These are phyloP conservation scores for Agrochola litura DNA, from an alignment of 2,888 invertebrate species.

Conservation along the genomic window DNA sequence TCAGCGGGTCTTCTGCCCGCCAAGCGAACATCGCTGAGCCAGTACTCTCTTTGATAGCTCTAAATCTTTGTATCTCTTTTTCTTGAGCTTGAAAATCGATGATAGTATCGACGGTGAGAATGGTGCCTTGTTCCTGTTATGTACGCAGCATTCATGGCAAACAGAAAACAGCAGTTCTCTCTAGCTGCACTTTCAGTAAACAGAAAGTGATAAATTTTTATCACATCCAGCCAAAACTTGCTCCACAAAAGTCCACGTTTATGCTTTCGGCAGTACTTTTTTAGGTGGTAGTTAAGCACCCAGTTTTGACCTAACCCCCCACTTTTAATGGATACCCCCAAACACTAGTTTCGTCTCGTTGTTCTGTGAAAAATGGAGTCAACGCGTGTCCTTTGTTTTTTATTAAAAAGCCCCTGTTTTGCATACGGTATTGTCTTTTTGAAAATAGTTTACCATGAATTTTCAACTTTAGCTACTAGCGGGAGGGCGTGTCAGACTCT, in stretches of 20 bases:
- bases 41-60: no score
- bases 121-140: no score
- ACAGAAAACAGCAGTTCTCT: rapidly evolving
- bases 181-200: background rate
- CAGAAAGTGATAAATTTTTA: conserved; percentile 10
- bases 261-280: conserved; percentile 34
- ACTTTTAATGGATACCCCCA: conserved; percentile 59
- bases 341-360: conserved; percentile 40
- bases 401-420: conserved; percentile 26
- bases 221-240: conserved; percentile 16
- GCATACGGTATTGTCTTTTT: background rate
- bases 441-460: background rate
- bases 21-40: no score
- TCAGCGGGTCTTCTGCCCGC: no score
- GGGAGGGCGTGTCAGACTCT: no score
- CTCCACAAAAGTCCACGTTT: conserved; percentile 11
- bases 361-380: conserved; percentile 42
- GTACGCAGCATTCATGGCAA: background rate
- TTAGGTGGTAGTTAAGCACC: conserved; percentile 36
- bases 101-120: no score
- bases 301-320: conserved; percentile 42
- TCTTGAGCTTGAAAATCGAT: no score
- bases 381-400: conserved; percentile 18
- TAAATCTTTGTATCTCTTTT: no score
- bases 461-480: background rate